These are phyloP conservation scores for Neolamprologus kungweensis DNA, from an alignment of 2,113 vertebrate genomes.

Conservation along the genomic window DNA sequence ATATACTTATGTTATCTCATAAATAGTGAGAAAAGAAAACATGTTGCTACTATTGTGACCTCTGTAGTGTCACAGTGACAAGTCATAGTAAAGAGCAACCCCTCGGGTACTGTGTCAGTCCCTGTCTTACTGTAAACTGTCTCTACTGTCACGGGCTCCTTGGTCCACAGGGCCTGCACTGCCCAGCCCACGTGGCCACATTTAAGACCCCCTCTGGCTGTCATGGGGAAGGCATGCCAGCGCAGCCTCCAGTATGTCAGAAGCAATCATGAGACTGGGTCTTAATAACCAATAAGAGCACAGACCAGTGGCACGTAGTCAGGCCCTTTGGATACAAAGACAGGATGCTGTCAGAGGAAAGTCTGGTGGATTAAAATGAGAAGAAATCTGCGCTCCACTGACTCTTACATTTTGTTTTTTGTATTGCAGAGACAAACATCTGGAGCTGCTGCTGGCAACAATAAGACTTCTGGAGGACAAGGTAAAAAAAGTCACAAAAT, in stretches of 20 bases:
- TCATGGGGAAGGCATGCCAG: background rate
- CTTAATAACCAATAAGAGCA: conserved; percentile 1
- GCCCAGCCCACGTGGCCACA: background rate
- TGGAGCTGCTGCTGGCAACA: conserved; percentile 83
- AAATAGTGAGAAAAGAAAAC: background rate
- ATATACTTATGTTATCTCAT: background rate
- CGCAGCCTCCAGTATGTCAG: background rate
- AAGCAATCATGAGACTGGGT: background rate
- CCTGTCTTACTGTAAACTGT: background rate
- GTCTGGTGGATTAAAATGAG: background rate
- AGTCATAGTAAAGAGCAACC: background rate
- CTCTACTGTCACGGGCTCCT: background rate
- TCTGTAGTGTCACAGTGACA: background rate
- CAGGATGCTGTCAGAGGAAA: background rate
- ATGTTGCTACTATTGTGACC: background rate
- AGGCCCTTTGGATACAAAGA: background rate
- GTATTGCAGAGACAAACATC: conserved; percentile 82
- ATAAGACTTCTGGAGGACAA: conserved; percentile 83
- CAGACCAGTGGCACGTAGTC: background rate
- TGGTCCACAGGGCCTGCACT: background rate
- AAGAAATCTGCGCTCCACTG: background rate
- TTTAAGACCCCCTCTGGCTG: background rate
- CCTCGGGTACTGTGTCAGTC: background rate
- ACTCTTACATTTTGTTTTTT: background rate
- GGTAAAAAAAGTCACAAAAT: conserved; percentile 72